Percentiles rank a stretch among this genome's conserved stretches.
Evolutionary conservation across 2,797 vertebrate genomes (phyloP).

Genomic region (Momotus momota): DNA sequence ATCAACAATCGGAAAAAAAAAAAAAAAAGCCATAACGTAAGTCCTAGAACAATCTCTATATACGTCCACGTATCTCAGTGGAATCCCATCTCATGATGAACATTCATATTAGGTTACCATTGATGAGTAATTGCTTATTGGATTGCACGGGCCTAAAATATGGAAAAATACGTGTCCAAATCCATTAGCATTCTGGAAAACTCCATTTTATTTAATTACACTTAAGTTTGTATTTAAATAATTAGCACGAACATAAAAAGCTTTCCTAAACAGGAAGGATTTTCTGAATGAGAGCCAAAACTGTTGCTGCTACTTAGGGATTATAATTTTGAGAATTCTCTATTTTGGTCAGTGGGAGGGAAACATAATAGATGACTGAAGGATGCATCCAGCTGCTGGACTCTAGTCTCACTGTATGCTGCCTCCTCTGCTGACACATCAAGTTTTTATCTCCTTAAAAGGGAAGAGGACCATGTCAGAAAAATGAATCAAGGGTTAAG

Average conservation of each 20-base stretch:
- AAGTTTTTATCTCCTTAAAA: not conserved
- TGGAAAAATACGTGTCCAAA: not conserved
- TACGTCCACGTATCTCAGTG: not conserved
- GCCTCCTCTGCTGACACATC: not conserved
- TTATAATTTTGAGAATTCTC: not conserved
- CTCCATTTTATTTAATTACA: not conserved
- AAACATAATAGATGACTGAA: not conserved
- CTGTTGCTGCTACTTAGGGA: not conserved
- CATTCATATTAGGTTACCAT: not conserved
- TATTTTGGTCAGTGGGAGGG: not conserved
- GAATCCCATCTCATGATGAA: not conserved
- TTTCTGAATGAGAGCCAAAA: not conserved
- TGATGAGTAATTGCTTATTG: not conserved
- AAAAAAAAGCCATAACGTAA: not conserved
- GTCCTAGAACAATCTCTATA: not conserved
- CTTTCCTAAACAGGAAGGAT: not conserved
- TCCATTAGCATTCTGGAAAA: not conserved
- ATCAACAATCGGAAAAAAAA: accelerated
- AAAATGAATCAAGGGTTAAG: not conserved
- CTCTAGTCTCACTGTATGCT: not conserved
- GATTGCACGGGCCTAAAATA: not conserved
- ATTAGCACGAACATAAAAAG: not conserved
- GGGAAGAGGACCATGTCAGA: not conserved
- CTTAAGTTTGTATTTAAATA: not conserved
- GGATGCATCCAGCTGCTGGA: not conserved